These are phyloP conservation scores for Aphaenogaster floridana DNA, from an alignment of 1,140 invertebrate genomes.

Conservation along the genomic window DNA sequence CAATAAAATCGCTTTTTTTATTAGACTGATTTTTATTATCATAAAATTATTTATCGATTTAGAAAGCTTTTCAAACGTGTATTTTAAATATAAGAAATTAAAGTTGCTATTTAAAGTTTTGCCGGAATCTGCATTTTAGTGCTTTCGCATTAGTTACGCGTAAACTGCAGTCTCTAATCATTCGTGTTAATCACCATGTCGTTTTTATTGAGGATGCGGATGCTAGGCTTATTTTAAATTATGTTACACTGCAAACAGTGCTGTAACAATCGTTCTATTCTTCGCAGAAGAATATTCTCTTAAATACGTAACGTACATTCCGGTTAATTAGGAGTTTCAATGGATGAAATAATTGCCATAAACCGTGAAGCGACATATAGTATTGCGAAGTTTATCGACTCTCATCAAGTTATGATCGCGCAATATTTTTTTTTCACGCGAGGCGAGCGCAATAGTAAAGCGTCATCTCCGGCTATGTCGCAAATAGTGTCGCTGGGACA, in stretches of 20 bases:
- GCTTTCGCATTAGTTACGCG: background rate
- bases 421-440: constrained; percentile 22
- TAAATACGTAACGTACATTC: background rate
- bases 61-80: background rate
- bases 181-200: background rate
- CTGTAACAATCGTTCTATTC: constrained; percentile 17
- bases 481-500: constrained; percentile 63
- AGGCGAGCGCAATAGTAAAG: constrained; percentile 50
- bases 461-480: constrained; percentile 54
- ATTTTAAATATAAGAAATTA: background rate
- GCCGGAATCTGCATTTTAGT: background rate
- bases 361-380: background rate
- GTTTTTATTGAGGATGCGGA: constrained; percentile 27
- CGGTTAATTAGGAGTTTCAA: constrained; percentile 29
- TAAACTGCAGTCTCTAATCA: background rate
- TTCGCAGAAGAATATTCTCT: background rate
- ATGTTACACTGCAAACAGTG: background rate
- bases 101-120: background rate
- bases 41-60: background rate
- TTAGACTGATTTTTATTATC: constrained; percentile 14
- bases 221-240: background rate
- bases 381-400: background rate
- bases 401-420: constrained; percentile 53
- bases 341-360: constrained; percentile 1
- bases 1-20: constrained; percentile 13